Base-by-base conservation (phyloP, 2,888 invertebrate genomes). In the Diadromus collaris region DNA sequence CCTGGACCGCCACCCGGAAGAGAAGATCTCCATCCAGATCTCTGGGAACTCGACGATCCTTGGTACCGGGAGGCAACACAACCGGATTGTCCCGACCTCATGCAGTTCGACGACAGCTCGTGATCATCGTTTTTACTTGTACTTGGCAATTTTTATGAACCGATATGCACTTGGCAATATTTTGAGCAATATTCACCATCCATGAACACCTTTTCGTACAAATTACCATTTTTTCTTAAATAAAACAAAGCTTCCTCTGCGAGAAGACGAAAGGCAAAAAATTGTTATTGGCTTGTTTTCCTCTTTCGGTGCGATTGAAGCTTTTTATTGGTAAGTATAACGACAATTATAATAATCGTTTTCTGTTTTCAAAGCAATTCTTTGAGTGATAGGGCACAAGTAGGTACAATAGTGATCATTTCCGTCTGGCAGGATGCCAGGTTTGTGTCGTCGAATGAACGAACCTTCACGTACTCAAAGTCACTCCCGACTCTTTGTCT, bases 41-140 rank as follows among this genome's bases (percentile, higher is more conserved):
- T 89, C 4, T 86, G 88, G 88, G 86, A 86, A 0, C 7, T 89
- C 10, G 88, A 88, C 0, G 89, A 89, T 79, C 87, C 88, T 2
- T 89, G 89, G 89, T 84, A 78, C 19, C 76, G 29, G 24, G 82
- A 81, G n/a, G 69, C 80, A 13, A 44, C 78, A 0, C 58, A 67
- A 58, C 76, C 76, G 6, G 76, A 83, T 0, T 29, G n/a, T 2
- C 77, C 84, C 1, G 87, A 88, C 68, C 79, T 89, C 27, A 89
- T 89, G 0, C 81, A 84, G 7, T 86, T 87, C 68, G 72, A 74
- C 27, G 27, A 27, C 19, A 51, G 34, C 34, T 65, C 2, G 13
- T 51, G 61, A 58, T 19, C n/a, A n/a, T 21, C 21, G 64, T 44
- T 24, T 34, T 32, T 10, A 32, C 24, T 48, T 24, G n/a, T 56